These are phyloP conservation scores for Danio tinwini DNA, from an alignment of 2,797 vertebrate genomes.

Conservation along the genomic window DNA sequence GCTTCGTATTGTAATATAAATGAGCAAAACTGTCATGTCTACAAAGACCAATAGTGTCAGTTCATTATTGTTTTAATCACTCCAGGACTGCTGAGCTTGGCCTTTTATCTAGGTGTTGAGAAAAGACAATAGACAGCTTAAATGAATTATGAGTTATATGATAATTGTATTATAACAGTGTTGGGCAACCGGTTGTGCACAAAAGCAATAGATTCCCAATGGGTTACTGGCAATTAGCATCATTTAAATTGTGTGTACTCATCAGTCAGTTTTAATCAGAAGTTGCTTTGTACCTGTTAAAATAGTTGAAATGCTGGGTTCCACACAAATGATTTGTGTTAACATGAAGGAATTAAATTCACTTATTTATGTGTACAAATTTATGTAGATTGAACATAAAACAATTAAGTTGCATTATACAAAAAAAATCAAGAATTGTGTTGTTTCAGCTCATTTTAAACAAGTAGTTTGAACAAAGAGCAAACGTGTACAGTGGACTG, in stretches of 20 bases:
- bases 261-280: not conserved
- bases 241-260: not conserved
- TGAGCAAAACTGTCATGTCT: not conserved
- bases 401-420: too few relatives aligned
- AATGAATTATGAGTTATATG: conserved; percentile 1
- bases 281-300: not conserved
- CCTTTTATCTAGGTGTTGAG: conserved; percentile 1
- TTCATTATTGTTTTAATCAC: not conserved
- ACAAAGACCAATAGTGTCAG: not conserved
- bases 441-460: too few relatives aligned
- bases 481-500: not conserved
- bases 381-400: too few relatives aligned
- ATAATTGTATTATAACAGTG: conserved; percentile 4
- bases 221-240: not conserved
- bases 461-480: too few relatives aligned
- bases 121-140: not conserved
- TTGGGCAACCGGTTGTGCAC: not conserved
- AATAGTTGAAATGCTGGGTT: not conserved
- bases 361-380: too few relatives aligned
- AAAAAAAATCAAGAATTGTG: too few relatives aligned
- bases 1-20: not conserved
- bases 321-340: too few relatives aligned
- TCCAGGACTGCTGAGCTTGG: not conserved
- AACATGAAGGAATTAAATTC: too few relatives aligned
- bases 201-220: not conserved